Evolutionary conservation across 2,888 invertebrate species (phyloP).

Genomic region (Thysanoteuthis rhombus): DNA sequence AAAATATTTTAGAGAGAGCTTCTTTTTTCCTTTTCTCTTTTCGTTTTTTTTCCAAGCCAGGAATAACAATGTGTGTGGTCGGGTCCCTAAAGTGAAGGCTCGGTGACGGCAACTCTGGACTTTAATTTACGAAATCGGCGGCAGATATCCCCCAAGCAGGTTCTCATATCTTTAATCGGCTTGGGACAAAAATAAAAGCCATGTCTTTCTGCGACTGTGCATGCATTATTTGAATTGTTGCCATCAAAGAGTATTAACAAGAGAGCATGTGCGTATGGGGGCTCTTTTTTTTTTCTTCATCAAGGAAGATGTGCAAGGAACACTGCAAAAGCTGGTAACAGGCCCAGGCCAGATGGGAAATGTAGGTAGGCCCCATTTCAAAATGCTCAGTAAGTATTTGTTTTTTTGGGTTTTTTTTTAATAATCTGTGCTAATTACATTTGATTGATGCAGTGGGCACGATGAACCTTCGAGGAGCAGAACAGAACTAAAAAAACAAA

Average conservation of each 20-base stretch:
- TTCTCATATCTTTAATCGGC: neutral
- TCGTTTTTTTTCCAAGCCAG: neutral
- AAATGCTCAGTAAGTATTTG: no score
- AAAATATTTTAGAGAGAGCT: neutral
- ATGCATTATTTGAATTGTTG: neutral
- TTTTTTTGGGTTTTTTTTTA: no score
- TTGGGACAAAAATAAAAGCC: neutral
- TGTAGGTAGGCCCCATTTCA: no score
- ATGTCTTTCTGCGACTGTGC: neutral
- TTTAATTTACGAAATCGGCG: neutral
- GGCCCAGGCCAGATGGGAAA: no score
- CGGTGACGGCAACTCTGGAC: neutral
- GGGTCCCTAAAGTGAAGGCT: neutral
- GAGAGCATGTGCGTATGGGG: neutral
- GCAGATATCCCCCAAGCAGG: neutral
- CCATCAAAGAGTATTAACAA: neutral
- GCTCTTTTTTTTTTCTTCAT: no score
- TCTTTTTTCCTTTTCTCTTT: no score
- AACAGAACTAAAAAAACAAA: no score
- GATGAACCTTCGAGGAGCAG: no score
- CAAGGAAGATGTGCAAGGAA: no score
- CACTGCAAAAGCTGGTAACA: no score
- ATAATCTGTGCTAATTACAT: no score
- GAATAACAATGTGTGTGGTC: conserved; percentile 12
- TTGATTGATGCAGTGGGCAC: no score